These are phyloP conservation scores for Saccopteryx leptura DNA, from an alignment of 2,113 vertebrate genomes.

Conservation along the genomic window DNA sequence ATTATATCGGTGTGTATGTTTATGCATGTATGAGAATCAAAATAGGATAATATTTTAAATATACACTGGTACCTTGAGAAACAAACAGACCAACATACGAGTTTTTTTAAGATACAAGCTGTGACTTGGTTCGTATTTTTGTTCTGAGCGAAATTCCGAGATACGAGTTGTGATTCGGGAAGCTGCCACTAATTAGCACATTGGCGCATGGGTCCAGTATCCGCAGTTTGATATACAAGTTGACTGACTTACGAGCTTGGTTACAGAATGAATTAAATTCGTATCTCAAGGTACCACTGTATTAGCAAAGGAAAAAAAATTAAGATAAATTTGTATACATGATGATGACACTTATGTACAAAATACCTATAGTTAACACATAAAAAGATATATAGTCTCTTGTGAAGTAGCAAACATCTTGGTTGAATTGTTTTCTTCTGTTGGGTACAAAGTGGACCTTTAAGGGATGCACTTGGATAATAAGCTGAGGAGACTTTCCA, in stretches of 20 bases:
- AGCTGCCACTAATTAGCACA: too few relatives aligned
- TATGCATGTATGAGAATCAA: not conserved
- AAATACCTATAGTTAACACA: slow-evolving; percentile 3
- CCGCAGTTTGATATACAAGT: too few relatives aligned
- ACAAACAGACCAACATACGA: too few relatives aligned
- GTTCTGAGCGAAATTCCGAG: too few relatives aligned
- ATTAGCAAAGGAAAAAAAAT: not conserved
- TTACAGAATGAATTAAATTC: too few relatives aligned
- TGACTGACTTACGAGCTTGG: too few relatives aligned
- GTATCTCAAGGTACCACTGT: too few relatives aligned
- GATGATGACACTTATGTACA: not conserved
- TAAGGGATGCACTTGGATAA: not conserved
- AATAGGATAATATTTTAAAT: not conserved
- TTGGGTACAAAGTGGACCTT: not conserved
- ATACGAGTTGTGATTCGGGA: too few relatives aligned
- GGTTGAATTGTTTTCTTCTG: not conserved
- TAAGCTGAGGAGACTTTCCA: not conserved
- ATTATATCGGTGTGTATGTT: not conserved
- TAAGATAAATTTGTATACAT: not conserved
- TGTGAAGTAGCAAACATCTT: not conserved
- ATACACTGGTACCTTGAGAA: not conserved
- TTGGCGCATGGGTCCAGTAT: too few relatives aligned
- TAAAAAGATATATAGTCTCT: not conserved
- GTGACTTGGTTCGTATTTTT: too few relatives aligned
- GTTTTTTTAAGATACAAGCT: too few relatives aligned